Conservation (phyloP, 2,888 invertebrate species). For the Mythimna pallens region DNA sequence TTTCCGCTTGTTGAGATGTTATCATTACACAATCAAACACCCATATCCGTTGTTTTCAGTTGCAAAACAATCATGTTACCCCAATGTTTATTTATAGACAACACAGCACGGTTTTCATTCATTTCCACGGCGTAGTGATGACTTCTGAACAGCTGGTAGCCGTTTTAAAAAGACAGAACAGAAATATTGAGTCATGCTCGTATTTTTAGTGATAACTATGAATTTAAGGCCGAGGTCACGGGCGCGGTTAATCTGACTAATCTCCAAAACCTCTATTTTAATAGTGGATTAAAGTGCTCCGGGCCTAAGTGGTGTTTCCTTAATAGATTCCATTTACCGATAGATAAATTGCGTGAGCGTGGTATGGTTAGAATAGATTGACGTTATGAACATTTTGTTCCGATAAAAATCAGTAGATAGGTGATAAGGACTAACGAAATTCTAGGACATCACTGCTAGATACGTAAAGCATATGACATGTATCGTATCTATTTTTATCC, state of each 20-base stretch:
- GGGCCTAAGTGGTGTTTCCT: constrained; percentile 54
- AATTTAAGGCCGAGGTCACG: constrained; percentile 79
- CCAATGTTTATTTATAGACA: constrained; percentile 59
- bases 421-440: constrained; percentile 23
- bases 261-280: constrained; percentile 59
- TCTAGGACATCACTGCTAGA: constrained; percentile 5
- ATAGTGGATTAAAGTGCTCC: constrained; percentile 56
- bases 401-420: constrained; percentile 31
- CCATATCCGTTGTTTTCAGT: constrained; percentile 70
- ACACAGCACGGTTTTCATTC: constrained; percentile 58
- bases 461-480: too few relatives aligned
- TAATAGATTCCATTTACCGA: constrained; percentile 60
- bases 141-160: constrained; percentile 58
- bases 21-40: constrained; percentile 72
- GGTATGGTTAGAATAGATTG: constrained; percentile 21
- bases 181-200: constrained; percentile 54
- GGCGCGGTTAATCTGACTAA: constrained; percentile 68
- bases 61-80: constrained; percentile 57
- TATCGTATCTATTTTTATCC: too few relatives aligned
- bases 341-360: constrained; percentile 46
- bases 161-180: constrained; percentile 50
- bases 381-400: constrained; percentile 31
- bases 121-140: constrained; percentile 55
- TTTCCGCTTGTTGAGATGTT: constrained; percentile 71
- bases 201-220: constrained; percentile 76